Base-by-base conservation (phyloP, 2,113 vertebrate genomes). In the Pogonocichla stellata region DNA sequence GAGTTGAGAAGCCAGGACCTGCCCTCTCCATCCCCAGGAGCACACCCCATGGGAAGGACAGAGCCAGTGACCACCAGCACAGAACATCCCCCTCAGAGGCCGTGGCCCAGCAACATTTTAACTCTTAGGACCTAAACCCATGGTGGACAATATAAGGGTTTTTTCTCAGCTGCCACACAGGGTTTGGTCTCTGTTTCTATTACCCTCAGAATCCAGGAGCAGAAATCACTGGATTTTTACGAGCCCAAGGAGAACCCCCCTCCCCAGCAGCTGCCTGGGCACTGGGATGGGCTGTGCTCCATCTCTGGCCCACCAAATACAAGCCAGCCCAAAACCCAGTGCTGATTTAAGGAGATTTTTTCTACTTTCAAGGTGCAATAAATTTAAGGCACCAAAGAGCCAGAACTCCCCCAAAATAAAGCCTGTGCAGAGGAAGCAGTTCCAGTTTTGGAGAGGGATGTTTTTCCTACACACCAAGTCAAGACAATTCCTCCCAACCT, bases 331-430 rank as follows among this genome's bases (percentile, higher is more conserved):
- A 19, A 24, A 43, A 10, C 20, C 80, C 79, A 88, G 86, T 23
- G 1, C 48, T 14, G 53, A 36, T 11, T 48, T 17, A 28, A 80
- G 33, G 38, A 75, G 42, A 19, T 16, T 47, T 45, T 79, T 69
- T 60, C 45, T n/a, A 80, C n/a, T 50, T 64, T 69, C 61, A 75
- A 80, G 91, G 84, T 94, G 91, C 93, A 65, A 40, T 62, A 80
- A 65, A 42, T 51, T 54, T 61, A 97, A 95, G 93, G 94, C 95
- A 90, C 78, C 78, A 18, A 82, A 80, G 54, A 64, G 53, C 45
- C 78, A 79, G 10, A 80, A 60, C n/a, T 58, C 45, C 43, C 64
- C 78, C 34, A 13, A n/a, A 8, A 75, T 2, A 33, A 80, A 88
- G 40, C 61, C 73, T 19, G 61, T 36, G 47, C 48, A 25, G 1